Evolutionary conservation across 2,797 vertebrate species (phyloP).

Genomic region (Harpagifer antarcticus): DNA sequence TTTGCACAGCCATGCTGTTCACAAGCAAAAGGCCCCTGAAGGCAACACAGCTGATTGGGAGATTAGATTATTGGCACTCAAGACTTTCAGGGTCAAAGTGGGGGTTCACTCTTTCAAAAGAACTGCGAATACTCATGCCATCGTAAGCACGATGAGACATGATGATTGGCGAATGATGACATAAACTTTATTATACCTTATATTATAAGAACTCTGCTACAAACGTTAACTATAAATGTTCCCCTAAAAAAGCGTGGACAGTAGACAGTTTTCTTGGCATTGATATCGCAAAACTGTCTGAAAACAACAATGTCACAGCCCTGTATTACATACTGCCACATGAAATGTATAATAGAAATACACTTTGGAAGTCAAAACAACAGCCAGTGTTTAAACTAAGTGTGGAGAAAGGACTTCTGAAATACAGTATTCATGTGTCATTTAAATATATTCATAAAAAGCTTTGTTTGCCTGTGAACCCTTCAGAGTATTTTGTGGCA

Average conservation of each 20-base stretch:
- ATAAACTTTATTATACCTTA: background rate
- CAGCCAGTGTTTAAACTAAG: background rate
- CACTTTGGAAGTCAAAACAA: background rate
- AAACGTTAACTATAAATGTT: no score
- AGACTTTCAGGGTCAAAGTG: slow-evolving; percentile 8
- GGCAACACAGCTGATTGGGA: slow-evolving; percentile 51
- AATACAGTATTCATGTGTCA: background rate
- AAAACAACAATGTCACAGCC: background rate
- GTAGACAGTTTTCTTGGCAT: background rate
- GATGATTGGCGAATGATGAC: background rate
- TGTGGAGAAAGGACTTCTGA: background rate
- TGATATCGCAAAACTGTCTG: background rate
- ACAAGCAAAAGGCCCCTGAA: slow-evolving; percentile 40
- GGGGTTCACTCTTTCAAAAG: slow-evolving; percentile 11
- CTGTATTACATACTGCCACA: background rate
- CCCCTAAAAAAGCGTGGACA: background rate
- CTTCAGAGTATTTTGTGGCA: slow-evolving; percentile 7
- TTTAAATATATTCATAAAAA: slow-evolving; percentile 16
- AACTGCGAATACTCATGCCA: slow-evolving; percentile 7
- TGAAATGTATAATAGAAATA: background rate
- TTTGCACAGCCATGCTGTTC: slow-evolving; percentile 15
- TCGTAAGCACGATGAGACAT: slow-evolving; percentile 3
- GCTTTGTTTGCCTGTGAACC: slow-evolving; percentile 26
- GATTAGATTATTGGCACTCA: slow-evolving; percentile 37
- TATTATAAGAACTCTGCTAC: background rate